Percentiles rank a stretch among this genome's conserved stretches.
phyloP scores from a whole-genome alignment of 2,113 vertebrate genomes.

The Microcebus tavaratra region DNA sequence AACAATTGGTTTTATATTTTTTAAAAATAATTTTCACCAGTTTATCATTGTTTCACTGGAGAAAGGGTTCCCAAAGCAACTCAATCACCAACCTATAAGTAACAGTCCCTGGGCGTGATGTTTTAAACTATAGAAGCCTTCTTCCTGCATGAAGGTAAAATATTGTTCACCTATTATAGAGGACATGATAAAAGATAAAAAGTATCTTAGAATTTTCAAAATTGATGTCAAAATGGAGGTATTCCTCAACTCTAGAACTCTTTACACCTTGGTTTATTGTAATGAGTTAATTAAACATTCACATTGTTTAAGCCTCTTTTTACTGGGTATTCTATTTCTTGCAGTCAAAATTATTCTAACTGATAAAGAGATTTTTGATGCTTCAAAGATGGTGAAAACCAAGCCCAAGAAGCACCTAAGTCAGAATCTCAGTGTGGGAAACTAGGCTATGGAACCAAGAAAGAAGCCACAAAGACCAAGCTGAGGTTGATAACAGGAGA shows the following conservation, averaged over 20 bases:
- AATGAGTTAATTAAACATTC: not conserved
- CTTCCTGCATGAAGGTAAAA: not conserved
- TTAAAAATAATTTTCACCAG: not conserved
- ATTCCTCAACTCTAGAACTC: not conserved
- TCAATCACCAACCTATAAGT: not conserved
- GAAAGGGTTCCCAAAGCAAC: rapidly evolving
- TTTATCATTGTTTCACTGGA: not conserved
- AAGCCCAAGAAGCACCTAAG: not conserved
- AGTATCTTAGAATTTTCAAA: not conserved
- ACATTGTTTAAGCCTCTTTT: not conserved
- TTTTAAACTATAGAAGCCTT: not conserved
- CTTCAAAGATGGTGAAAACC: not conserved
- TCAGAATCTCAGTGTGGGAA: not conserved
- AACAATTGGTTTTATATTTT: not conserved
- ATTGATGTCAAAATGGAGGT: not conserved
- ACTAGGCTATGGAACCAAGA: not conserved
- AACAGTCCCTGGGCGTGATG: not conserved
- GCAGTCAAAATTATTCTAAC: not conserved
- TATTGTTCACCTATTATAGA: not conserved
- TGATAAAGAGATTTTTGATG: not conserved
- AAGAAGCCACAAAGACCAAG: not conserved
- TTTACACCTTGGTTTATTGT: not conserved
- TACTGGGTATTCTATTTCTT: not conserved
- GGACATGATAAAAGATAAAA: not conserved
- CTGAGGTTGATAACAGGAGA: not conserved